Evolutionary conservation across 2,797 vertebrate genomes (phyloP), one percentile per base, ranked within the genome.

Genomic region (Thunnus albacares): DNA sequence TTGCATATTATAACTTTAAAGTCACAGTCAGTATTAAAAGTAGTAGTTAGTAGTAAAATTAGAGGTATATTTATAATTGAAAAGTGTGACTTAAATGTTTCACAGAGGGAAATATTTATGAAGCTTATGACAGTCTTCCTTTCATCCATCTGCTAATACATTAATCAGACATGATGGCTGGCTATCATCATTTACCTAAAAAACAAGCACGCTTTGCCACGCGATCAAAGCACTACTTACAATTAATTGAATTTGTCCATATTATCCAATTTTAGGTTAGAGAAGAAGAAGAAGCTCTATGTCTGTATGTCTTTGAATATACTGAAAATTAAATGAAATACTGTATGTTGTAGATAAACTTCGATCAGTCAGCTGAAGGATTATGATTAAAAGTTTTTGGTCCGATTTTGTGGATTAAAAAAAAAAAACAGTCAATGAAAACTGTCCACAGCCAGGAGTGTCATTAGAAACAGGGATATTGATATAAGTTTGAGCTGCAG

Each of bases 41-140:
- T 30, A 30, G 28, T 24, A 24, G 24, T 2, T 24, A 24, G 24
- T 24, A 24, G 24, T 24, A 24, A 24, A 24, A 24, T 57, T 66
- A 28, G 63, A 69, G 11, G 11, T 49, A 2, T 15, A 12, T 72
- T 70, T 58, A 14, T 45, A 33, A 47, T 35, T 18, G 5, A 61
- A 33, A 47, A 65, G 30, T 66, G n/a, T 56, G 53, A 64, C 65
- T 71, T 41, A 4, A 28, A 26, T 26, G 43, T 35, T 49, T 74
- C 14, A 35, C 41, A 64, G 12, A 55, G 17, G 30, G 47, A 79
- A 60, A 60, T 28, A 41, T 59, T 52, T 52, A 24, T 58, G n/a
- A 24, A 30, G 22, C 3, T 38, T 1, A 8, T 10, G 13, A 17
- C 38, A 3, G 11, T 57, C n/a, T 7, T 35, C 6, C 5, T 35